Evolutionary conservation across 2,888 invertebrate genomes (phyloP), one percentile per base, ranked within the genome.

Genomic region (Monochamus alternatus): DNA sequence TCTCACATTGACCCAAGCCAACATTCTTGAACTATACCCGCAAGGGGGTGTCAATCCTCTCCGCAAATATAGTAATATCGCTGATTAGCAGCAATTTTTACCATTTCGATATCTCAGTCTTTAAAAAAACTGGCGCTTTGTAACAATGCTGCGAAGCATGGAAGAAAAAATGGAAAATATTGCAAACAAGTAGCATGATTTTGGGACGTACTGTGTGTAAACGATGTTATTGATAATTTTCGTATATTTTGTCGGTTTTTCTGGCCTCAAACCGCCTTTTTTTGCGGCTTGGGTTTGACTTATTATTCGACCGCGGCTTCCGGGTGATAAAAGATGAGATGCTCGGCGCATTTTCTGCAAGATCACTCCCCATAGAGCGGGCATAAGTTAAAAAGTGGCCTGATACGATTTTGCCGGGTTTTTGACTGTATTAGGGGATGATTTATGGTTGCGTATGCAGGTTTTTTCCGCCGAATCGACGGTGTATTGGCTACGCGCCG

Each of bases 341-440:
- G 44, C 69, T 60, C 9, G n/a, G 67, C 38, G 55, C 43, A 69
- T 69, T 69, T 83, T 83, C 80, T 80, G 83, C 85, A 81, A 76
- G 78, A 80, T 84, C 85, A 84, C 83, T 82, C 82, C 77, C 82
- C 77, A 80, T 81, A 77, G 81, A 79, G 80, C 80, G 65, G 38
- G 78, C 80, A 79, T 76, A 81, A 86, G 87, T 85, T 87, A 87
- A 87, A 87, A 87, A 87, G 87, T 85, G 84, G 79, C 74, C 84
- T 82, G 84, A 86, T 86, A 83, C 81, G 86, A 87, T 88, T 87
- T 87, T 82, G 85, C 81, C 76, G 74, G 80, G 84, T 87, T 87
- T 88, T 87, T 86, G 87, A 87, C 87, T 87, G 87, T 84, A 87
- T 88, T 88, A 88, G 83, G 38, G 80, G 78, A 87, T 88, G 89